Evolutionary conservation across 2,797 vertebrate genomes (phyloP), one percentile per base, ranked within the genome.

Genomic region (Rhinatrema bivittatum): DNA sequence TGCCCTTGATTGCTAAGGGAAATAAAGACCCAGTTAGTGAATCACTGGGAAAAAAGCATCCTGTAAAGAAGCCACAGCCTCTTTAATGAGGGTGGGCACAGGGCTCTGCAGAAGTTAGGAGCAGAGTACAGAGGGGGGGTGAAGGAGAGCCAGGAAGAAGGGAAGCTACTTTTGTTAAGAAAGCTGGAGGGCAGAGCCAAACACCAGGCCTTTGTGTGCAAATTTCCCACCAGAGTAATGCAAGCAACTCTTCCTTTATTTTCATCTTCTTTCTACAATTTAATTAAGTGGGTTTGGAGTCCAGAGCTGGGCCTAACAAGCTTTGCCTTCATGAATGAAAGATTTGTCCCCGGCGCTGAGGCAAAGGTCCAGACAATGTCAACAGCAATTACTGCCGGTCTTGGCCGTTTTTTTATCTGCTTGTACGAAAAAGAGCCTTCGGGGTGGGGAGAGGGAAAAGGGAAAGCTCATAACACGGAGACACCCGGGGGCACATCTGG

Each of bases 221-320:
- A 96, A 98, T 97, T 97, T 97, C 93, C 93, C 93, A 90, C 87
- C 77, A 52, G 44, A 60, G 66, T 47, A 32, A 46, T 87, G 72
- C 77, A 81, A 83, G n/a, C n/a, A n/a, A n/a, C n/a, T n/a, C n/a
- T n/a, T n/a, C n/a, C n/a, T n/a, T n/a, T n/a, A n/a, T 22, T 29
- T 42, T 46, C 49, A n/a, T n/a, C n/a, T n/a, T n/a, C 79, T 87
- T 84, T 82, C 86, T 79, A 70, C 69, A 86, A 83, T 87, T 91
- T 95, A 97, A 97, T 97, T 94, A 95, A 95, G 87, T 81, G 85
- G 81, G 74, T 82, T 87, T 83, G 78, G 81, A 89, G 86, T 84
- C 78, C 63, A 29, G 78, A 60, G 53, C 59, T 50, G 68, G n/a
- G 78, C 82, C 87, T 97, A 97, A 96, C 85, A 77, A 93, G 91